Evolutionary conservation across 2,797 vertebrate species (phyloP).

Genomic region (Morus bassanus): DNA sequence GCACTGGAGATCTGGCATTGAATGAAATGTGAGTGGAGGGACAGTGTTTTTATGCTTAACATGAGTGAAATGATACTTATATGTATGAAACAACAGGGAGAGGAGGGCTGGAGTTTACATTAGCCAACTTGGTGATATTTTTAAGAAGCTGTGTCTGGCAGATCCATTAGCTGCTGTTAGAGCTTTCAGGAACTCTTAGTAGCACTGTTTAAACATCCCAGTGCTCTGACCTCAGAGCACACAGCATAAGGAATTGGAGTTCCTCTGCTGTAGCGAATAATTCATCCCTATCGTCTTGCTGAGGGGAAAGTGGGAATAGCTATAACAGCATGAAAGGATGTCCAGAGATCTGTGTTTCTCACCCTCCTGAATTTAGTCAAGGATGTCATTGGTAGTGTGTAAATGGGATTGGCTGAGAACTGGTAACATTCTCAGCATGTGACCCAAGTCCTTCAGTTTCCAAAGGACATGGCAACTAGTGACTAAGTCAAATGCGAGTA

Average conservation of each 20-base stretch:
- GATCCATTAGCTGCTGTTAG: constrained; percentile 56
- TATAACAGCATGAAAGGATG: background rate
- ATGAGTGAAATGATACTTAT: constrained; percentile 36
- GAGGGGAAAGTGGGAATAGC: background rate
- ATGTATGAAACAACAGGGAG: constrained; percentile 47
- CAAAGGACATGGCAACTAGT: background rate
- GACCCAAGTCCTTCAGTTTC: background rate
- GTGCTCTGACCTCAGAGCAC: constrained; percentile 7
- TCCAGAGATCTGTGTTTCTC: background rate
- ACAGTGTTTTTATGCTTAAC: constrained; percentile 42
- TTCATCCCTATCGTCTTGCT: constrained; percentile 24
- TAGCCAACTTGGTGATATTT: constrained; percentile 50
- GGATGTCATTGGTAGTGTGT: background rate
- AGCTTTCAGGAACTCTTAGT: constrained; percentile 46
- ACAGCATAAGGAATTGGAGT: background rate
- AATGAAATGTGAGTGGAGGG: background rate
- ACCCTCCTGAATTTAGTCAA: background rate
- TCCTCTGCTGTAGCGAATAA: constrained; percentile 20
- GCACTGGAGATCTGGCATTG: background rate
- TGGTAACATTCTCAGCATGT: background rate
- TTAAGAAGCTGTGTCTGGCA: constrained; percentile 57
- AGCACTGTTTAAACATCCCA: constrained; percentile 11
- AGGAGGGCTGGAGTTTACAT: constrained; percentile 66
- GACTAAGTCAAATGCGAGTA: background rate
- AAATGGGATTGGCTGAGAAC: background rate